These are phyloP conservation scores for Ephialtes manifestator DNA, from an alignment of 2,888 invertebrate species.

Conservation along the genomic window DNA sequence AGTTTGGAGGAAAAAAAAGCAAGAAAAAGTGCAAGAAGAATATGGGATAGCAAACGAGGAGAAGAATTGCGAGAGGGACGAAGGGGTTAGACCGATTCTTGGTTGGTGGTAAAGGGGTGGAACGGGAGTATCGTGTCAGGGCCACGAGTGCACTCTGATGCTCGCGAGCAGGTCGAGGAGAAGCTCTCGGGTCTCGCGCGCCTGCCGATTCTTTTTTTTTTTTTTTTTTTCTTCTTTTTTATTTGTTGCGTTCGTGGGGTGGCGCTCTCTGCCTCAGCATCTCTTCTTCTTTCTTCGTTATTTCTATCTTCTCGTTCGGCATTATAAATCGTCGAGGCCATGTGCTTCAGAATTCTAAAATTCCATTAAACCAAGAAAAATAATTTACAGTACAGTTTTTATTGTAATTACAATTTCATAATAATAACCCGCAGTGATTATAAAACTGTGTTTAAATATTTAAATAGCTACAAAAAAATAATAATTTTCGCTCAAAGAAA, in stretches of 20 bases:
- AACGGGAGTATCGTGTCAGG: conserved; percentile 81
- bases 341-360: background rate
- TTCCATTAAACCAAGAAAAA: no score
- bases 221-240: conserved; percentile 27
- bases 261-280: background rate
- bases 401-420: no score
- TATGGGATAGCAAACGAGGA: background rate
- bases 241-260: background rate
- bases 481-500: no score
- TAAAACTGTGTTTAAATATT: no score
- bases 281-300: conserved; percentile 26
- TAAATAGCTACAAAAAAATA: no score
- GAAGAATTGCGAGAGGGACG: conserved; percentile 23
- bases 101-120: conserved; percentile 70
- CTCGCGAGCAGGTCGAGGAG: conserved; percentile 72
- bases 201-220: conserved; percentile 45
- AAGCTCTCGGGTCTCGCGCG: conserved; percentile 65
- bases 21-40: background rate
- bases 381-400: no score
- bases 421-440: background rate
- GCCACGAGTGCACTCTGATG: conserved; percentile 77
- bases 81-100: conserved; percentile 71
- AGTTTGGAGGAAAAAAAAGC: conserved; percentile 5
- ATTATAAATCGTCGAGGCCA: conserved; percentile 2
- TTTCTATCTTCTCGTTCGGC: conserved; percentile 32